Evolutionary conservation across 2,113 vertebrate genomes (phyloP).

Genomic region (Brachyhypopomus occidentalis): DNA sequence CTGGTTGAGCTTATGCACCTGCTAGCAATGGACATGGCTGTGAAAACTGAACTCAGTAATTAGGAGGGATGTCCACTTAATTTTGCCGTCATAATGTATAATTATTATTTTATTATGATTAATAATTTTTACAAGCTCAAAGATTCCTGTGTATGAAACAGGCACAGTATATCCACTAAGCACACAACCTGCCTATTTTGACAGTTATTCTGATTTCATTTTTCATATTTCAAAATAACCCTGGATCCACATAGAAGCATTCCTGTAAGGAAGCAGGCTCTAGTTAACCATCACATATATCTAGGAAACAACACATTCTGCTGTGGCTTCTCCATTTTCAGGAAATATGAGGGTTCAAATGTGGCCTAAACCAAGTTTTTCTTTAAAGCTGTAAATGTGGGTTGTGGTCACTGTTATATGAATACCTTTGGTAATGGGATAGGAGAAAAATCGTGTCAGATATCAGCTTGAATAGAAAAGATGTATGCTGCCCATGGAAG

Average conservation of each 20-base stretch:
- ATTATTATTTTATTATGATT: neutral
- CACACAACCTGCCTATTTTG: neutral
- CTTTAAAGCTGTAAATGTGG: conserved; percentile 53
- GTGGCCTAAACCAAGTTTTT: conserved; percentile 50
- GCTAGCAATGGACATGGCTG: too few relatives aligned
- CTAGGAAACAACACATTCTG: conserved; percentile 34
- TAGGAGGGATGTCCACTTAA: too few relatives aligned
- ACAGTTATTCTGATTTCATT: neutral
- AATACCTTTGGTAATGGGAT: conserved; percentile 49
- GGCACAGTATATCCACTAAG: neutral
- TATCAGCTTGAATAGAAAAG: conserved; percentile 51
- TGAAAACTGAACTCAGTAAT: too few relatives aligned
- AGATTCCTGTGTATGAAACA: too few relatives aligned
- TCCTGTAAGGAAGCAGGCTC: conserved; percentile 38
- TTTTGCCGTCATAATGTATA: too few relatives aligned
- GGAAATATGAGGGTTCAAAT: conserved; percentile 45
- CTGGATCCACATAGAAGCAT: conserved; percentile 16
- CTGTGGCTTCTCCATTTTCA: conserved; percentile 46
- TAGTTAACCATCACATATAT: conserved; percentile 40
- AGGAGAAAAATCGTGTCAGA: conserved; percentile 50
- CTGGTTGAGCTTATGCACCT: too few relatives aligned
- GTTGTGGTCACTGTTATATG: conserved; percentile 49
- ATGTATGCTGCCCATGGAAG: conserved; percentile 24
- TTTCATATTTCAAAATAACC: neutral
- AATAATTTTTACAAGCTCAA: neutral